Evolutionary conservation across 2,113 vertebrate genomes (phyloP).

Genomic region (Arvicanthis niloticus): DNA sequence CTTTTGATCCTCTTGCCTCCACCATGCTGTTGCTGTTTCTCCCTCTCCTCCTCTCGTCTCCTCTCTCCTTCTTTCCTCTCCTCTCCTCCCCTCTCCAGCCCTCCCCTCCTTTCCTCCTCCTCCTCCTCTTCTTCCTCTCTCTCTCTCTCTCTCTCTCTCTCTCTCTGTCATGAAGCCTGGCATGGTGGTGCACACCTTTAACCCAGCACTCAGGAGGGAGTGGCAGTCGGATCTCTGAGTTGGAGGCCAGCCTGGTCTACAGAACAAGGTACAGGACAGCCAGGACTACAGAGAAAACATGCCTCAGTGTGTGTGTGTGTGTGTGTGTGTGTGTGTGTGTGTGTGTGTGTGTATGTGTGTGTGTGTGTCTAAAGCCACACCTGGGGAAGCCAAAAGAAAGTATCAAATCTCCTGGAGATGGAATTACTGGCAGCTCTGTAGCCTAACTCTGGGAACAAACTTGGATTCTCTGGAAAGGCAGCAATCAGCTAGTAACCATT

Average conservation of each 20-base stretch:
- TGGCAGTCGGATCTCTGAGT: background rate
- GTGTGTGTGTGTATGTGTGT: no score
- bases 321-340: no score
- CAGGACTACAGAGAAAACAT: background rate
- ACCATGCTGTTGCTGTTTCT: background rate
- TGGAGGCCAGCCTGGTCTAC: background rate
- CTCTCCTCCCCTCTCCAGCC: no score
- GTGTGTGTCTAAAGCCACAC: background rate
- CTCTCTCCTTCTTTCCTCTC: no score
- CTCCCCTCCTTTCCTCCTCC: no score
- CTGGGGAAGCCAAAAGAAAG: background rate
- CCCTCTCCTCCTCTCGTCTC: fast-evolving
- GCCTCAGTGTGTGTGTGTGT: background rate
- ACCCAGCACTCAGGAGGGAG: background rate
- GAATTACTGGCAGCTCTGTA: background rate
- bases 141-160: fast-evolving
- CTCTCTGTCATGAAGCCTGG: background rate
- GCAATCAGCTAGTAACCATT: background rate
- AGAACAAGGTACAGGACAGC: background rate
- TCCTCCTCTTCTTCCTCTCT: no score
- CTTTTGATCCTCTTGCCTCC: background rate
- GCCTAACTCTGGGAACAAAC: background rate
- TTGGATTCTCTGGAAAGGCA: background rate
- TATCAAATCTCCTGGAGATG: background rate
- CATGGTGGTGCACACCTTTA: background rate